Evolutionary conservation across 2,797 vertebrate genomes (phyloP).

Genomic region (Numenius phaeopus): DNA sequence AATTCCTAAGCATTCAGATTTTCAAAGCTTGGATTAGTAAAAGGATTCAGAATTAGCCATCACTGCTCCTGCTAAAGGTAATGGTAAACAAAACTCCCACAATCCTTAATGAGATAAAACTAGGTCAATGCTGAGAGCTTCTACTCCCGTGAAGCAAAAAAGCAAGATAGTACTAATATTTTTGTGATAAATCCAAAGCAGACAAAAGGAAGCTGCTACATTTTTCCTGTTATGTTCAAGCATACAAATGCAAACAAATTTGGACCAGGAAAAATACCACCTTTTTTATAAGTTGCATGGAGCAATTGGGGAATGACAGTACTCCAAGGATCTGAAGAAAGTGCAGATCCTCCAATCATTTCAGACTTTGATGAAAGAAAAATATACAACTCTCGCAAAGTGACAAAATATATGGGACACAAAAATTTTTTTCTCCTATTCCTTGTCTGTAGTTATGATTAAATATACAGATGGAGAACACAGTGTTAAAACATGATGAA

Average conservation of each 20-base stretch:
- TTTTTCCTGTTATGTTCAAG: not conserved
- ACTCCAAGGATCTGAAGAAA: not conserved
- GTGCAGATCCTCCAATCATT: not conserved
- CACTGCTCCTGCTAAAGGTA: not conserved
- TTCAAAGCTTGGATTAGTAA: not conserved
- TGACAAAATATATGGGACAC: not conserved
- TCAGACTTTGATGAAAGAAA: not conserved
- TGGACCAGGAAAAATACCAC: not conserved
- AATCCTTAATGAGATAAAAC: not conserved
- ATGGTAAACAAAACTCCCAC: not conserved
- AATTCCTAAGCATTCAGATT: not conserved
- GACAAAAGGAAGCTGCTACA: not conserved
- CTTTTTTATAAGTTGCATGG: not conserved
- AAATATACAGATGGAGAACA: not conserved
- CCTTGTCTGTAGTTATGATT: not conserved
- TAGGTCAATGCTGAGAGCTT: not conserved
- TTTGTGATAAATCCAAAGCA: not conserved
- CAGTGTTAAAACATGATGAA: not conserved
- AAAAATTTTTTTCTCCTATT: not conserved
- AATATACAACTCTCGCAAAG: not conserved
- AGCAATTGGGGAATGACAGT: rapidly evolving
- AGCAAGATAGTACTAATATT: not conserved
- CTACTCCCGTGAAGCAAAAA: not conserved
- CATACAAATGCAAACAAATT: not conserved
- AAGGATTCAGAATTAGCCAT: not conserved